phyloP scores from a whole-genome alignment of 2,113 vertebrate species.

The Lepisosteus oculatus region DNA sequence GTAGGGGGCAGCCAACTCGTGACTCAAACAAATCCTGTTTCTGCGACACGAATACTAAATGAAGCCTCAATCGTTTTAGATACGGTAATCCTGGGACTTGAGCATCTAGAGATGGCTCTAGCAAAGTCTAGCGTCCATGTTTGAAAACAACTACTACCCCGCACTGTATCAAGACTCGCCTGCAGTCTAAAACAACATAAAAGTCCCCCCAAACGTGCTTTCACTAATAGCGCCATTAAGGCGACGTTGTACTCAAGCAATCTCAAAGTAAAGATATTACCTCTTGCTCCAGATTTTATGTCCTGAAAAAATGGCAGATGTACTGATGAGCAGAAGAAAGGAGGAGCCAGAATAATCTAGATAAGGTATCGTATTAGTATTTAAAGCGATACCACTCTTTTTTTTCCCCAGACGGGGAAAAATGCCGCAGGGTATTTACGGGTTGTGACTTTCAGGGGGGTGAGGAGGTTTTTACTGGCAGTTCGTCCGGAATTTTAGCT shows the following conservation, averaged over 20 bases:
- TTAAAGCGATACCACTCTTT: conserved; percentile 23
- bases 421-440: background rate
- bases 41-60: too few species aligned
- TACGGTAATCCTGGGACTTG: conserved; percentile 1
- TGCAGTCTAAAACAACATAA: background rate
- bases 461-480: too few species aligned
- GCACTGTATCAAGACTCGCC: background rate
- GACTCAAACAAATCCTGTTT: too few species aligned
- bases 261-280: conserved; percentile 11
- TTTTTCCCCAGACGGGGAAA: conserved; percentile 1
- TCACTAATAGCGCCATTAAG: background rate
- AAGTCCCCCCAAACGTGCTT: background rate
- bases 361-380: background rate
- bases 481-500: too few species aligned
- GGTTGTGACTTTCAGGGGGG: too few species aligned
- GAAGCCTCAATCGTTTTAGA: background rate
- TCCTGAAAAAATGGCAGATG: conserved; percentile 31
- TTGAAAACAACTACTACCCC: background rate
- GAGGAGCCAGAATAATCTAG: conserved; percentile 17
- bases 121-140: background rate
- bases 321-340: conserved; percentile 16
- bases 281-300: conserved; percentile 14
- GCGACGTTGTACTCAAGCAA: background rate
- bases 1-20: too few species aligned
- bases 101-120: conserved; percentile 2